Percentiles rank a stretch among this genome's conserved stretches.
These are phyloP conservation scores for Pogoniulus pusillus DNA, from an alignment of 2,797 vertebrate species.

Conservation along the genomic window DNA sequence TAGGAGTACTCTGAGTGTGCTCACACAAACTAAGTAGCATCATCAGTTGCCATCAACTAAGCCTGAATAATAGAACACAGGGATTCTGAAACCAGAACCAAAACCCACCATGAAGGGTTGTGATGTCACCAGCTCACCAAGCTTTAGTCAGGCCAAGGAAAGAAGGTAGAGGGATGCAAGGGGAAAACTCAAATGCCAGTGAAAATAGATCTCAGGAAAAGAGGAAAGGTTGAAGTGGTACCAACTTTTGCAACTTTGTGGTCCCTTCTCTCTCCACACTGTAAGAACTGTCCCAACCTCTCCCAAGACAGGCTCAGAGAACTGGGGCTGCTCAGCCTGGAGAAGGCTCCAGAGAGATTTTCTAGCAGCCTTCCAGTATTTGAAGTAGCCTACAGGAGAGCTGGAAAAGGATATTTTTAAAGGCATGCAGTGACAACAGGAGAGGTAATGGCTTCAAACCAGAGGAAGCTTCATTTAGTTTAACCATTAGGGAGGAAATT, in stretches of 20 bases:
- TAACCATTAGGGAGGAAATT: no score
- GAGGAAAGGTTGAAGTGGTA: background rate
- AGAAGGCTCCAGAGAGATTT: no score
- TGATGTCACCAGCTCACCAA: background rate
- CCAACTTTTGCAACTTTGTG: background rate
- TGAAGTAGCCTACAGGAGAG: no score
- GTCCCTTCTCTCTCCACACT: background rate
- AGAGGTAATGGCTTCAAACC: no score
- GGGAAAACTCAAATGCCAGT: background rate
- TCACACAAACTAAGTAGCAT: background rate
- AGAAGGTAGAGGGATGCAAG: background rate
- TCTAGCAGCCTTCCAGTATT: no score
- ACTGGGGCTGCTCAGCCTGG: no score
- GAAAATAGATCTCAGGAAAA: background rate
- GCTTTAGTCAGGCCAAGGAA: background rate
- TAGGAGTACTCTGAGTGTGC: background rate
- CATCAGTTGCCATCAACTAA: background rate
- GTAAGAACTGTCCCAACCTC: background rate
- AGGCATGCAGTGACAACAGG: no score
- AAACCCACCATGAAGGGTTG: background rate
- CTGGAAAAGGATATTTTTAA: no score
- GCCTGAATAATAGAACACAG: background rate
- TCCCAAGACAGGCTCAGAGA: no score
- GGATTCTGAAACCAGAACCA: background rate
- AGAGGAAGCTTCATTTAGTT: no score